Base-by-base conservation (phyloP, 2,797 vertebrate species). In the Myotis vivesi region DNA sequence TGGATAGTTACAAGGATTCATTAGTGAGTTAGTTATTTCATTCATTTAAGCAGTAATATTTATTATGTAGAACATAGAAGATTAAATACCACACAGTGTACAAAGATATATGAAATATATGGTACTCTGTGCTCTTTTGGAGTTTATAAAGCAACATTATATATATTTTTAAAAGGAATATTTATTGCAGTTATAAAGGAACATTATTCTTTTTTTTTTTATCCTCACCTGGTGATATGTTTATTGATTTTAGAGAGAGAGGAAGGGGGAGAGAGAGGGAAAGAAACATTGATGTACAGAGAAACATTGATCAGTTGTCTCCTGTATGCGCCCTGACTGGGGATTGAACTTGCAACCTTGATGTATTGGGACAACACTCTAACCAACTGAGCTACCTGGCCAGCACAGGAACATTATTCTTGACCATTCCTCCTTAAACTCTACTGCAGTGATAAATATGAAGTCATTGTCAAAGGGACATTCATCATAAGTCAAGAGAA, bases 401-500 rank as follows among this genome's bases (percentile, higher is more conserved):
- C 64, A 66, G 64, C 16, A 17, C 8, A 66, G 15, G 11, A 53
- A 51, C 64, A 41, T 64, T 87, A 84, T 59, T 89, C 51, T 80
- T 89, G 38, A 85, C 30, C 22, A 89, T 75, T 92, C 16, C 7
- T 44, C n/a, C 30, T 92, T n/a, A 80, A 30, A 79, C 30, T 91
- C 25, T 88, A 38, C 20, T 86, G 38, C 12, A 49, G 19, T 73
- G 62, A 87, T 46, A 96, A 89, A 86, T 46, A 89, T 28, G 44
- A 95, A 73, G 41, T 72, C 36, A 95, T 12, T 73, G 49, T 51
- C 41, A 80, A 92, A 92, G 49, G 90, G 95, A 83, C 1, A 10
- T 68, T 59, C 57, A 28, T 87, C 11, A 1, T 69, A 85, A 85
- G 30, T 41, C 53, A 95, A 71, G 53, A 55, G 41, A 91, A 91